Conservation (phyloP, 1,140 invertebrate species). For the Heliconius eleuchia region DNA sequence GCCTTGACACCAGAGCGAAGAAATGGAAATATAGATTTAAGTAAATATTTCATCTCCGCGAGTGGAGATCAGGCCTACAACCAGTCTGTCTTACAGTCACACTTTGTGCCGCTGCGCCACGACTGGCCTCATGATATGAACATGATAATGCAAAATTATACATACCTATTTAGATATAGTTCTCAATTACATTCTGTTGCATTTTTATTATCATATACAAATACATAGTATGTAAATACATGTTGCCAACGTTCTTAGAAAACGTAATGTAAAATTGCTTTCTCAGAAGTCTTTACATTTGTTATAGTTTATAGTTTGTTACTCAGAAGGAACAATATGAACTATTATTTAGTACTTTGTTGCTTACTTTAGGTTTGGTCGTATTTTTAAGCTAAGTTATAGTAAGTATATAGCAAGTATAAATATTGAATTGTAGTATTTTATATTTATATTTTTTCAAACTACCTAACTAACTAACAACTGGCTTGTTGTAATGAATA, state of each 20-base stretch:
- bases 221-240: background rate
- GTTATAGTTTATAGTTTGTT: conserved; percentile 28
- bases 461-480: too few species aligned
- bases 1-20: too few species aligned
- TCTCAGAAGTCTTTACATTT: conserved; percentile 36
- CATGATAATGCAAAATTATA: background rate
- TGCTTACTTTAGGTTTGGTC: conserved; percentile 16
- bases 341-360: conserved; percentile 19
- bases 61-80: too few species aligned
- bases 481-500: too few species aligned
- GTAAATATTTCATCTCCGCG: too few species aligned
- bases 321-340: conserved; percentile 26
- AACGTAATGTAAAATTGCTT: conserved; percentile 24
- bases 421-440: too few species aligned
- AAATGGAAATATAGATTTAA: too few species aligned
- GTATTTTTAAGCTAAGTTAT: conserved; percentile 6
- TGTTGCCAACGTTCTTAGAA: conserved; percentile 1
- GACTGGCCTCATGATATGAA: too few species aligned
- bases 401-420: too few species aligned
- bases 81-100: too few species aligned
- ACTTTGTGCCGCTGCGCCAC: too few species aligned
- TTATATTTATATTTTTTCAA: too few species aligned
- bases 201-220: background rate
- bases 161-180: background rate
- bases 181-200: background rate